These are phyloP conservation scores for Pogonocichla stellata DNA, from an alignment of 2,113 vertebrate species.

Conservation along the genomic window DNA sequence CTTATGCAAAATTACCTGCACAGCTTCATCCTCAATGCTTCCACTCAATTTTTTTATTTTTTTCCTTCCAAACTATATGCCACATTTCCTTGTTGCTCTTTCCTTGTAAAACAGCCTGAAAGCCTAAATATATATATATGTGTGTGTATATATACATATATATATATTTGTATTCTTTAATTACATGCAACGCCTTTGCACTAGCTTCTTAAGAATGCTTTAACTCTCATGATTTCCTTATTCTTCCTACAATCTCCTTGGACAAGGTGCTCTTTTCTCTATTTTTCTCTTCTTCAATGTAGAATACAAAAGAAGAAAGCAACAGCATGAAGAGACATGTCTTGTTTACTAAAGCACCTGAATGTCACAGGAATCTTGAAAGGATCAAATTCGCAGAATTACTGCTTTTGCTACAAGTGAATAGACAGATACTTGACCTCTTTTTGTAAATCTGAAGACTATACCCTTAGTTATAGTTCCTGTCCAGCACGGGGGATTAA, in stretches of 20 bases:
- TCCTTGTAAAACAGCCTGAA: not conserved
- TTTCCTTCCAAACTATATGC: not conserved
- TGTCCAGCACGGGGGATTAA: not conserved
- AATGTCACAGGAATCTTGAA: not conserved
- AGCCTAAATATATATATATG: not conserved
- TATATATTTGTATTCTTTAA: not conserved
- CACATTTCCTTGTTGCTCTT: fast-evolving
- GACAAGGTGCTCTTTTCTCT: not conserved
- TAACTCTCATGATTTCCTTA: not conserved
- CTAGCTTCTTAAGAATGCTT: not conserved
- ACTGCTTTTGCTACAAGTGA: not conserved
- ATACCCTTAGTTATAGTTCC: not conserved
- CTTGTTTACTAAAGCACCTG: not conserved
- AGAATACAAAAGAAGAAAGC: not conserved
- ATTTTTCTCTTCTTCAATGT: not conserved
- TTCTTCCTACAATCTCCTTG: not conserved
- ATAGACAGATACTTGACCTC: not conserved
- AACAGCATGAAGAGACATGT: not conserved
- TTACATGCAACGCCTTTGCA: not conserved
- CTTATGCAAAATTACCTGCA: not conserved
- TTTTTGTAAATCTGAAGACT: not conserved
- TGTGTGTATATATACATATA: not conserved
- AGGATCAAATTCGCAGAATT: not conserved
- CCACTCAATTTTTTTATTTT: not conserved
- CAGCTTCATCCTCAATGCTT: not conserved